Evolutionary conservation across 2,113 vertebrate species (phyloP).

Genomic region (Orientallactaga bullata): DNA sequence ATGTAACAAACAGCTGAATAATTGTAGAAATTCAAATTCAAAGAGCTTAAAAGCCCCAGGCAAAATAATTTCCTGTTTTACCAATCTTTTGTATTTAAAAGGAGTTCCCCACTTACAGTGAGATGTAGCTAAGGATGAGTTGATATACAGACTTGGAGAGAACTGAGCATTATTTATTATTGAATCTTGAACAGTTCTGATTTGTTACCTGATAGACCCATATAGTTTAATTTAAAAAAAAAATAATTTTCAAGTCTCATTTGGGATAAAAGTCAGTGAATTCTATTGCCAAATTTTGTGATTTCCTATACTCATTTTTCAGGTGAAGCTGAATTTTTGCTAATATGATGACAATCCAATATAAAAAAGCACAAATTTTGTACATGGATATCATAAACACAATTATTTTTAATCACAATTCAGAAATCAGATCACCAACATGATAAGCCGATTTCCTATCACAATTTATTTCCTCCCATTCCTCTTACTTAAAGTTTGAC

Average conservation of each 20-base stretch:
- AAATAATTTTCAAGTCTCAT: not conserved
- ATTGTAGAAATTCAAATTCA: not conserved
- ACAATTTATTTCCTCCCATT: slow-evolving; percentile 4
- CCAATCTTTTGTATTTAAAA: not conserved
- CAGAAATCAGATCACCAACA: not conserved
- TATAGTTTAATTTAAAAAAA: not conserved
- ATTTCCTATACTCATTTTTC: not conserved
- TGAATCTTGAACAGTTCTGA: not conserved
- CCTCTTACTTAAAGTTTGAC: slow-evolving; percentile 60
- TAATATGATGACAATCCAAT: not conserved
- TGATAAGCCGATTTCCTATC: not conserved
- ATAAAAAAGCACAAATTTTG: not conserved
- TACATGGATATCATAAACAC: not conserved
- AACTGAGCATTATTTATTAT: not conserved
- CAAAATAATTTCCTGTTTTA: not conserved
- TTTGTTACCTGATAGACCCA: not conserved
- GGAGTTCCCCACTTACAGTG: not conserved
- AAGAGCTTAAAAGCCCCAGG: not conserved
- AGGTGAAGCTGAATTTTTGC: not conserved
- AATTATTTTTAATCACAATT: slow-evolving; percentile 2
- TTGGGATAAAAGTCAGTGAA: not conserved
- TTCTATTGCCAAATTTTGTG: not conserved
- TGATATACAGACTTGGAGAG: not conserved
- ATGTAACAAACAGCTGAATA: not conserved
- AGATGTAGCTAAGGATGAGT: not conserved